These are phyloP conservation scores for Aleiodes sp. DNA, from an alignment of 1,140 invertebrate species.

Conservation along the genomic window DNA sequence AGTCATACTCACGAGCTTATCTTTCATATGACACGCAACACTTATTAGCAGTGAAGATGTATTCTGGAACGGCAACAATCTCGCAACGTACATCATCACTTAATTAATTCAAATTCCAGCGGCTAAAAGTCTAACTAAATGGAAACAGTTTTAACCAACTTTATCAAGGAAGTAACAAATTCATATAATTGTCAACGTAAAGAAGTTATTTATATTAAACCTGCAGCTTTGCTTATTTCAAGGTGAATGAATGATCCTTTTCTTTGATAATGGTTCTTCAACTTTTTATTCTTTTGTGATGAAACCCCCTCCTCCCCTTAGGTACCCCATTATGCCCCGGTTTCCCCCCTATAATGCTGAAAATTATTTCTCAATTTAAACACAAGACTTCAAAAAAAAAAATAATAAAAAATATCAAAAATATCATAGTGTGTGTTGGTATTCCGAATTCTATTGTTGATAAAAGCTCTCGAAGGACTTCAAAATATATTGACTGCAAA, in stretches of 20 bases:
- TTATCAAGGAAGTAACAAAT: not conserved
- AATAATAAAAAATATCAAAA: no score
- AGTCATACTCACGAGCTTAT: not conserved
- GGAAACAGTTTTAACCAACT: not conserved
- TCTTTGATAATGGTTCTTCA: no score
- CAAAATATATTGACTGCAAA: not conserved
- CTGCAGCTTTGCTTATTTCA: not conserved
- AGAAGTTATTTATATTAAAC: not conserved
- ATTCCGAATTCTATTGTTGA: no score
- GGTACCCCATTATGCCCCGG: no score
- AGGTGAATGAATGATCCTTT: no score
- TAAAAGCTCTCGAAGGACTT: no score
- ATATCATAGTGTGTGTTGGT: no score
- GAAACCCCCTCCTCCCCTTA: no score
- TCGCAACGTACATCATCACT: not conserved
- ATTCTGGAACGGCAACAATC: not conserved
- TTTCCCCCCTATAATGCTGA: no score
- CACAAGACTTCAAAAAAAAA: not conserved
- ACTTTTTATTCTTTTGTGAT: no score
- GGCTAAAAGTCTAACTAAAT: not conserved
- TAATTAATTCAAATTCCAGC: constrained; percentile 1
- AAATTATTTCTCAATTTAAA: no score
- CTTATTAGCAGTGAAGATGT: not conserved
- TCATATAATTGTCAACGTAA: not conserved
- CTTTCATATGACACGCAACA: not conserved